Percentiles rank a stretch among this genome's conserved stretches.
phyloP scores from a whole-genome alignment of 2,888 invertebrate species.

The Melieria picta region DNA sequence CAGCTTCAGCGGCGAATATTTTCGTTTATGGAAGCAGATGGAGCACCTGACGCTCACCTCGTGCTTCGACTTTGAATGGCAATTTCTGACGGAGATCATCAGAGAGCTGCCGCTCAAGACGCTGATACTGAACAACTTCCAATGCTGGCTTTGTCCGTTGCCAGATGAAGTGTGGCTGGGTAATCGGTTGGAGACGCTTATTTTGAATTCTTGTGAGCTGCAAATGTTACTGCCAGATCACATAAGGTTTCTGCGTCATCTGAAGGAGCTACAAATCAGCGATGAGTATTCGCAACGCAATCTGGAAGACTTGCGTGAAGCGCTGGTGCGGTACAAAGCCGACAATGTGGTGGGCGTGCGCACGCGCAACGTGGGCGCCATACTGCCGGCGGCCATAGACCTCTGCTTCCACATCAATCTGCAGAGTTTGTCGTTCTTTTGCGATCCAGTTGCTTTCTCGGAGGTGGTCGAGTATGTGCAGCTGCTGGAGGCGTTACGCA shows the following conservation, averaged over 20 bases:
- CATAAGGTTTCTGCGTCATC: not conserved
- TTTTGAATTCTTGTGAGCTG: slow-evolving; percentile 24
- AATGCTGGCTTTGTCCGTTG: not conserved
- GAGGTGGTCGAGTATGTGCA: slow-evolving; percentile 13
- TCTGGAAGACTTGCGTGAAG: slow-evolving; percentile 6
- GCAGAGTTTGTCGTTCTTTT: not conserved
- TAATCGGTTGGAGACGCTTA: not conserved
- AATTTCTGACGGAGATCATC: slow-evolving; percentile 8
- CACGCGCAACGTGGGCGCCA: slow-evolving; percentile 6
- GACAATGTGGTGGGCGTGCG: slow-evolving; percentile 2
- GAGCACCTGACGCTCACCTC: slow-evolving; percentile 13
- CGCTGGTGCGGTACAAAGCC: not conserved
- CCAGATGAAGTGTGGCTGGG: not conserved
- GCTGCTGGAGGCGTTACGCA: slow-evolving; percentile 4
- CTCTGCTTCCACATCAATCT: slow-evolving; percentile 4
- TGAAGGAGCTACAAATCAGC: slow-evolving; percentile 14
- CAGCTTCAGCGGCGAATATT: slow-evolving; percentile 16
- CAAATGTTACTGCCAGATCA: slow-evolving; percentile 8
- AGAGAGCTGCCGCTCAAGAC: slow-evolving; percentile 8
- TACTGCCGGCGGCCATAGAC: slow-evolving; percentile 15
- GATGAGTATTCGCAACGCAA: not conserved
- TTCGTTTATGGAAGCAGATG: slow-evolving; percentile 13
- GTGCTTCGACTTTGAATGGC: slow-evolving; percentile 10
- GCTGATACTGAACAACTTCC: slow-evolving; percentile 6
- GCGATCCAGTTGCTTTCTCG: slow-evolving; percentile 14